These are phyloP conservation scores for Microcaecilia unicolor DNA, from an alignment of 2,797 vertebrate species.

Conservation along the genomic window DNA sequence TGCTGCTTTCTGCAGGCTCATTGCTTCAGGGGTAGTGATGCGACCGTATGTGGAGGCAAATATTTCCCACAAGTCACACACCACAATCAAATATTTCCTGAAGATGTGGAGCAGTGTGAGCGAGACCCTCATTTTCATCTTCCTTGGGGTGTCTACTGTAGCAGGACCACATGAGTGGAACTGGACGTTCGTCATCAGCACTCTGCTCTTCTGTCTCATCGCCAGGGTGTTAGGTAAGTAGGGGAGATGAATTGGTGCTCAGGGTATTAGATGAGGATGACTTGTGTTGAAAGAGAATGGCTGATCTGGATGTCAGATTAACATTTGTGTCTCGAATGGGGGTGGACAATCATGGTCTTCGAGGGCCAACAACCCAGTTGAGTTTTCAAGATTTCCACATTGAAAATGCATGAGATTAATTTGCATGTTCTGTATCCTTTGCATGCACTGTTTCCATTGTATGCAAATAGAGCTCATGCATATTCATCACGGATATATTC, in stretches of 20 bases:
- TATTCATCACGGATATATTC: too few relatives aligned
- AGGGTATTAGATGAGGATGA: too few relatives aligned
- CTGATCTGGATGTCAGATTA: too few relatives aligned
- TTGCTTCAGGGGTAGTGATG: conserved; percentile 86
- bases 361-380: too few relatives aligned
- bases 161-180: conserved; percentile 82
- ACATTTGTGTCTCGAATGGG: too few relatives aligned
- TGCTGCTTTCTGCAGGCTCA: conserved; percentile 60
- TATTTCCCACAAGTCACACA: conserved; percentile 97
- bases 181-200: conserved; percentile 88
- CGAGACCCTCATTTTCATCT: conserved; percentile 96
- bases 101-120: conserved; percentile 99
- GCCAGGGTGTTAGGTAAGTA: conserved; percentile 83
- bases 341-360: too few relatives aligned
- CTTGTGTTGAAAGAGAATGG: too few relatives aligned
- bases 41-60: conserved; percentile 95
- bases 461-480: too few relatives aligned
- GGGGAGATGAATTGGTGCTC: background rate
- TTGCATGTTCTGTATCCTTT: too few relatives aligned
- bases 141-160: conserved; percentile 90
- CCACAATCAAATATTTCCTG: conserved; percentile 96
- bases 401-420: too few relatives aligned
- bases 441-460: too few relatives aligned
- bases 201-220: conserved; percentile 82
- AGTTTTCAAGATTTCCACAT: too few relatives aligned